phyloP scores from a whole-genome alignment of 2,797 vertebrate genomes.

The Linurgus olivaceus region DNA sequence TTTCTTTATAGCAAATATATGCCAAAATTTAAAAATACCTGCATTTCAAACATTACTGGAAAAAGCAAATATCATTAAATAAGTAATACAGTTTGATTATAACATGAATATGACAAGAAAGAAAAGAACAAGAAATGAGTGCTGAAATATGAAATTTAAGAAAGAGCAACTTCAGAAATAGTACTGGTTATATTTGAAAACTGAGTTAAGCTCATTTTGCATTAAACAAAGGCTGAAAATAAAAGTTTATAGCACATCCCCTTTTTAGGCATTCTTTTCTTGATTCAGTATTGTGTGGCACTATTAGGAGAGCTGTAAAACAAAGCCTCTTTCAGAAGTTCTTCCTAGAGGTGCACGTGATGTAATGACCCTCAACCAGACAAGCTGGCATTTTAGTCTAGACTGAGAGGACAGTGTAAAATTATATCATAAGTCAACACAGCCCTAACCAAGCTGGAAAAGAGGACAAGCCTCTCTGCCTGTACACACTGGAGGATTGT shows the following conservation, averaged over 20 bases:
- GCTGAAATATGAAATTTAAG: not conserved
- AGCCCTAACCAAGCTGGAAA: not conserved
- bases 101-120: not conserved
- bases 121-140: not conserved
- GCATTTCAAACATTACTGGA: not conserved
- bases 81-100: not conserved
- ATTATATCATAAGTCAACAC: not conserved
- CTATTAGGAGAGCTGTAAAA: not conserved
- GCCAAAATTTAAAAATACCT: not conserved
- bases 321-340: not conserved
- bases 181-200: not conserved
- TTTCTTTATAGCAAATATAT: not conserved
- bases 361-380: not conserved
- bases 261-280: not conserved
- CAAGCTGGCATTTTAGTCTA: not conserved
- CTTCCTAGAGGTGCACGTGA: not conserved
- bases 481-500: not conserved
- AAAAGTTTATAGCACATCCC: not conserved
- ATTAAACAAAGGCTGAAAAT: not conserved
- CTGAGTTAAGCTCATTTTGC: not conserved
- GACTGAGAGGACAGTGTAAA: not conserved
- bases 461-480: not conserved
- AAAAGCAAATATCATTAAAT: not conserved
- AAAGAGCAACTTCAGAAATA: not conserved
- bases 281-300: not conserved